Evolutionary conservation across 2,888 invertebrate genomes (phyloP).

Genomic region (Aplocera efformata): DNA sequence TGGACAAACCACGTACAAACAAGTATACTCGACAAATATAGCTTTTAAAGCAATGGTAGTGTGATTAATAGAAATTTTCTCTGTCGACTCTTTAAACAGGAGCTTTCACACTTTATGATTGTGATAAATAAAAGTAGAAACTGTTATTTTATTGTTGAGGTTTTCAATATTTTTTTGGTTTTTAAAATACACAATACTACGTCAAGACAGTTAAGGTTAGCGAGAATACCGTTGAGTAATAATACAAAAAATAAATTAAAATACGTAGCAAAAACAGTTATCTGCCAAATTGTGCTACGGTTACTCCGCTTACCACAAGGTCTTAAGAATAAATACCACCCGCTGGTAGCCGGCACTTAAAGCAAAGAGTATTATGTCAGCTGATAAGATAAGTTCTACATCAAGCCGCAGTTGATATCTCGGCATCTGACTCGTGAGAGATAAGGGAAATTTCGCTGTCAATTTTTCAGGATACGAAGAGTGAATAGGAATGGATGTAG

Average conservation of each 20-base stretch:
- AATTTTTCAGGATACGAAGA: slow-evolving; percentile 55
- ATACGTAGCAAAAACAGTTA: too few relatives aligned
- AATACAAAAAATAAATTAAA: too few relatives aligned
- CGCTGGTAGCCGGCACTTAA: slow-evolving; percentile 36
- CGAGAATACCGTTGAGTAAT: too few relatives aligned
- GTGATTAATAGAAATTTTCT: slow-evolving; percentile 28
- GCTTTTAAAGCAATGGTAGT: slow-evolving; percentile 43
- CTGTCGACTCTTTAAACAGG: slow-evolving; percentile 17
- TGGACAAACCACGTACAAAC: slow-evolving; percentile 69
- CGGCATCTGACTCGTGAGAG: slow-evolving; percentile 30
- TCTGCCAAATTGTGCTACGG: too few relatives aligned
- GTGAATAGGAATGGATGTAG: slow-evolving; percentile 55
- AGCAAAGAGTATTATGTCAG: slow-evolving; percentile 50
- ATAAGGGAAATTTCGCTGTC: slow-evolving; percentile 43
- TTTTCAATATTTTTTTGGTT: too few relatives aligned
- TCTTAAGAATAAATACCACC: slow-evolving; percentile 31
- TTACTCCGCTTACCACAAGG: slow-evolving; percentile 21
- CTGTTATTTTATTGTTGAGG: too few relatives aligned
- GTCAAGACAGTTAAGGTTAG: too few relatives aligned
- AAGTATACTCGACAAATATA: slow-evolving; percentile 45
- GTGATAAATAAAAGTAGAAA: slow-evolving; percentile 1
- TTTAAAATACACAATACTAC: too few relatives aligned
- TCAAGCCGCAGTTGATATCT: slow-evolving; percentile 34
- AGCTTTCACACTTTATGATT: slow-evolving; percentile 31
- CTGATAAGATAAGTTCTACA: slow-evolving; percentile 26